Percentiles rank a stretch among this genome's conserved stretches.
Evolutionary conservation across 1,140 invertebrate species (phyloP).

Genomic region (Euura lappo): DNA sequence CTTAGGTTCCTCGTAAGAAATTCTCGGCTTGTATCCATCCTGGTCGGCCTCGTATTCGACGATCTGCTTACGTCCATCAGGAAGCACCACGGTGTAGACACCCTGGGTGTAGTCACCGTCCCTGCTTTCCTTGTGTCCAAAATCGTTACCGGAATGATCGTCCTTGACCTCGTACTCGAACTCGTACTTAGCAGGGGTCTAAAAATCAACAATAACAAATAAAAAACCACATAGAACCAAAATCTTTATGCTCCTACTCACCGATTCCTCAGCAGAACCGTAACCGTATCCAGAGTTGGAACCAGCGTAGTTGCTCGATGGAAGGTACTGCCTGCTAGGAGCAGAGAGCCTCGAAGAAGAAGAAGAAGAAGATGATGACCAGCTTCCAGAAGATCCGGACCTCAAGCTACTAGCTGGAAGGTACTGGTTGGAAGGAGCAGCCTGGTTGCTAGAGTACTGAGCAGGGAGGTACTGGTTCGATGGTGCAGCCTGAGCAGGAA

Average conservation of each 20-base stretch:
- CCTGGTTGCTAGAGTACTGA: neutral
- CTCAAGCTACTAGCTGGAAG: neutral
- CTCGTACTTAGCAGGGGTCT: conserved; percentile 74
- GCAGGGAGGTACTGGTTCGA: conserved; percentile 8
- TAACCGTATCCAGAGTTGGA: neutral
- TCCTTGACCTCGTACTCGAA: conserved; percentile 79
- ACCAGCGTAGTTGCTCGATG: neutral
- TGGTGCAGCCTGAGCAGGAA: neutral
- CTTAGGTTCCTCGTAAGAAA: conserved; percentile 72
- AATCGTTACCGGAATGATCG: conserved; percentile 72
- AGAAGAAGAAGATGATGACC: neutral
- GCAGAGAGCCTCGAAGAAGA: neutral
- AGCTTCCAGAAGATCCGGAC: neutral
- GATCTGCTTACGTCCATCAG: conserved; percentile 78
- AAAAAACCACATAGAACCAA: conserved; percentile 17
- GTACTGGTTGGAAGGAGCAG: conserved; percentile 19
- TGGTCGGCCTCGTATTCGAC: conserved; percentile 81
- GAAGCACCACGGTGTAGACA: conserved; percentile 74
- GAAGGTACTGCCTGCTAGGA: neutral
- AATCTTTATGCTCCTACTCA: neutral
- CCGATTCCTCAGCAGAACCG: conserved; percentile 1
- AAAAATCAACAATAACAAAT: conserved; percentile 22
- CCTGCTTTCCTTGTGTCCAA: conserved; percentile 73
- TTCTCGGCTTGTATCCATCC: conserved; percentile 77
- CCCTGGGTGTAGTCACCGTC: conserved; percentile 72